phyloP scores from a whole-genome alignment of 2,113 vertebrate genomes.

The Riparia riparia region DNA sequence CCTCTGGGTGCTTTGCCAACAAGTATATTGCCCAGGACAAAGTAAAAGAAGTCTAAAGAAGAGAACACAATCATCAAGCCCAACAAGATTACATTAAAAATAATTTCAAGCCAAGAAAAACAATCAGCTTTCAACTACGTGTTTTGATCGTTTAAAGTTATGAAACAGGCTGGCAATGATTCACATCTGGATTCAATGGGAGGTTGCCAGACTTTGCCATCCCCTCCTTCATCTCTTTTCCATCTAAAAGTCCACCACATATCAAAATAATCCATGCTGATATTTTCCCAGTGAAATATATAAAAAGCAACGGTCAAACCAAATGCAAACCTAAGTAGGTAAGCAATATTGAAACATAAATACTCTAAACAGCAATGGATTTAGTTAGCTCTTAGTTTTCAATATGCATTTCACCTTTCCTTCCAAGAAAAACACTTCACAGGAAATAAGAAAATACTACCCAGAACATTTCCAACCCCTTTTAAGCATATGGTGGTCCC shows the following conservation, averaged over 20 bases:
- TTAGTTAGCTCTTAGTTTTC: background rate
- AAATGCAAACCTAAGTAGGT: background rate
- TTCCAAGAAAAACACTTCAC: background rate
- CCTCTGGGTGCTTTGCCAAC: conserved; percentile 83
- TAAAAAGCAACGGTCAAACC: conserved; percentile 18
- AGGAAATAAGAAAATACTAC: background rate
- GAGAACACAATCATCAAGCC: background rate
- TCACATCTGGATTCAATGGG: background rate
- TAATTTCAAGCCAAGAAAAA: background rate
- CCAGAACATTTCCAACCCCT: background rate
- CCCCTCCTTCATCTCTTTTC: background rate
- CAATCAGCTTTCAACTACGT: background rate
- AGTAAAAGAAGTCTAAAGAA: conserved; percentile 88
- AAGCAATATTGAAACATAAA: background rate
- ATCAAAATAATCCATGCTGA: background rate
- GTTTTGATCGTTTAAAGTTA: background rate
- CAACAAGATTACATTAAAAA: background rate
- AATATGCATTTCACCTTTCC: background rate
- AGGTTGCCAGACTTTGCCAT: background rate
- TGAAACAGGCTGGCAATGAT: background rate
- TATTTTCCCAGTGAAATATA: background rate
- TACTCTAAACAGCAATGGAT: background rate
- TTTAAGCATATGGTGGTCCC: background rate
- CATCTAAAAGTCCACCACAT: background rate
- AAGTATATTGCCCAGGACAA: conserved; percentile 89